Evolutionary conservation across 1,140 invertebrate species (phyloP).

Genomic region (Drosophila pruinosa): DNA sequence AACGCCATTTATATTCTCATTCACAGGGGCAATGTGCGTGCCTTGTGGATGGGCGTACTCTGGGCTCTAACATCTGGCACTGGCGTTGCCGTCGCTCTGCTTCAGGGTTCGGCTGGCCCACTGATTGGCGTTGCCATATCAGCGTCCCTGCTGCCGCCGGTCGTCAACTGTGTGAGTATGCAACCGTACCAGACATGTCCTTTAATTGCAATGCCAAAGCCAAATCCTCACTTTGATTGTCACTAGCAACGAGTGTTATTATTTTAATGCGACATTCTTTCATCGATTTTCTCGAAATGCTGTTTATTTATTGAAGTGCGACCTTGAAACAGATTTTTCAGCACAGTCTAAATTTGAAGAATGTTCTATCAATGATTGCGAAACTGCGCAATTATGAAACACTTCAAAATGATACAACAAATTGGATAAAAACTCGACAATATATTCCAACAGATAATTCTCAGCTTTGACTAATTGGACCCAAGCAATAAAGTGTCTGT

Average conservation of each 20-base stretch:
- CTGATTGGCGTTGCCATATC: constrained; percentile 95
- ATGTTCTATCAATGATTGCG: neutral
- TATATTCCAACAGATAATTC: neutral
- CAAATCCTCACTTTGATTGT: constrained; percentile 7
- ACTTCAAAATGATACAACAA: neutral
- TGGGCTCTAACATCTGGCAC: constrained; percentile 89
- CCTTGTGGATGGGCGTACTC: constrained; percentile 89
- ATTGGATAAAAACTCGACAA: neutral
- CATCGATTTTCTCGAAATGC: neutral
- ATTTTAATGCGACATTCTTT: neutral
- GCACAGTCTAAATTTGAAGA: neutral
- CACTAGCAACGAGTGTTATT: constrained; percentile 5
- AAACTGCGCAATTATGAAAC: neutral
- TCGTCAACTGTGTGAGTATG: constrained; percentile 91
- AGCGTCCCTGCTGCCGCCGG: constrained; percentile 92
- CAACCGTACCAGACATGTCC: neutral
- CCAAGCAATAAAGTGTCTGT: neutral
- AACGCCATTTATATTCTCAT: constrained; percentile 28
- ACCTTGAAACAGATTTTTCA: constrained; percentile 2
- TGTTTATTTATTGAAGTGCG: neutral
- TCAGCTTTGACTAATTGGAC: neutral
- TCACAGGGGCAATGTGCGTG: constrained; percentile 87
- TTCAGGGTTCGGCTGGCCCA: constrained; percentile 92
- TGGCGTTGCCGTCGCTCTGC: constrained; percentile 92
- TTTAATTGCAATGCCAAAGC: constrained; percentile 44